Evolutionary conservation across 2,888 invertebrate genomes (phyloP).

Genomic region (Napeogenes inachia): DNA sequence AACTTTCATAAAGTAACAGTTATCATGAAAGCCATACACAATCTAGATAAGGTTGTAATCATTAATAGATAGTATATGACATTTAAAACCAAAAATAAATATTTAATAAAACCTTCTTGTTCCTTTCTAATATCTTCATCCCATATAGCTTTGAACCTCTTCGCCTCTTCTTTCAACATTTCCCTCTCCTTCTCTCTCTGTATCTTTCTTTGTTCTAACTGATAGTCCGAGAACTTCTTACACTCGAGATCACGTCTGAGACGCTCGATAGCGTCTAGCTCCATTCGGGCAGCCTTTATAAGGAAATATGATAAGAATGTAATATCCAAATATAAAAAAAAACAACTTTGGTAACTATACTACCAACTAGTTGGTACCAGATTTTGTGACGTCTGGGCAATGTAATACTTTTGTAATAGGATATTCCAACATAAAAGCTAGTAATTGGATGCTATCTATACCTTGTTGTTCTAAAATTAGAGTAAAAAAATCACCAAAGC

Average conservation of each 20-base stretch:
- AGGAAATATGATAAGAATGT: neutral
- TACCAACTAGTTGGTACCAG: too few relatives aligned
- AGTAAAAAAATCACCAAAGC: slow-evolving; percentile 51
- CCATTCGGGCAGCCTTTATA: slow-evolving; percentile 71
- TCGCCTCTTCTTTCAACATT: slow-evolving; percentile 49
- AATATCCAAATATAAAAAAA: too few relatives aligned
- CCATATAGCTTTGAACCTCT: slow-evolving; percentile 47
- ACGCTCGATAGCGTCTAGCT: slow-evolving; percentile 66
- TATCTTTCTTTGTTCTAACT: slow-evolving; percentile 43
- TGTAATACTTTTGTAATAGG: too few relatives aligned
- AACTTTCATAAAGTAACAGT: too few relatives aligned
- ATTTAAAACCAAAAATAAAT: slow-evolving; percentile 1
- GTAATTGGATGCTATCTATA: too few relatives aligned
- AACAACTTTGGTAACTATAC: too few relatives aligned
- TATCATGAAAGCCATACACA: too few relatives aligned
- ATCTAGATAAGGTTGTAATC: too few relatives aligned
- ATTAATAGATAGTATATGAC: neutral
- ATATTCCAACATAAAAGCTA: too few relatives aligned
- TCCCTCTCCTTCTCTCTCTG: slow-evolving; percentile 51
- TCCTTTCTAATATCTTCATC: slow-evolving; percentile 53
- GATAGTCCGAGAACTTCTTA: slow-evolving; percentile 43
- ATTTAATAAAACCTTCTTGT: slow-evolving; percentile 47
- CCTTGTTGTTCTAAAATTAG: too few relatives aligned
- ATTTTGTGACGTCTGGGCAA: too few relatives aligned
- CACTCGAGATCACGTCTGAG: slow-evolving; percentile 56